Conservation (phyloP, 2,797 vertebrate species). For the Carapus acus region DNA sequence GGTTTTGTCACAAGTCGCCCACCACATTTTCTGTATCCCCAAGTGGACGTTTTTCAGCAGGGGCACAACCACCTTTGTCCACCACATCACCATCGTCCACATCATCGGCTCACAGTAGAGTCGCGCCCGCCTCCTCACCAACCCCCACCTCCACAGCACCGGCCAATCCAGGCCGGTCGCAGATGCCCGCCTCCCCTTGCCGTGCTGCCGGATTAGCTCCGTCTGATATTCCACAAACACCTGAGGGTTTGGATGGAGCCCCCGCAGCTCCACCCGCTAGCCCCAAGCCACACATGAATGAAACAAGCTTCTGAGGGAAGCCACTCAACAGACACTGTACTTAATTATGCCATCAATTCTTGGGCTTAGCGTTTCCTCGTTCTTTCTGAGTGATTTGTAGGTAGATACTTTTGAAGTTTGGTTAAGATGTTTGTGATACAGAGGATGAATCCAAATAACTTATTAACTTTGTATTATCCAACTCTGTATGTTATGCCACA, state of each 20-base stretch:
- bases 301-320: constrained; percentile 88
- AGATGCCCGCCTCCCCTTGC: constrained; percentile 34
- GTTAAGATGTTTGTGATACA: too few species aligned
- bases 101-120: neutral
- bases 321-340: too few species aligned
- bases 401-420: too few species aligned
- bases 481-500: neutral
- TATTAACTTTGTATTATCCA: too few species aligned
- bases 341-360: too few species aligned
- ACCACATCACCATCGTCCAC: constrained; percentile 19
- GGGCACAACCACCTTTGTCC: constrained; percentile 3
- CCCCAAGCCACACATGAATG: constrained; percentile 78
- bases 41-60: constrained; percentile 17
- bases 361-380: too few species aligned
- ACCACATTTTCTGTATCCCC: constrained; percentile 50
- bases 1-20: constrained; percentile 54
- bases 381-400: too few species aligned
- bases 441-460: too few species aligned
- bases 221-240: constrained; percentile 27
- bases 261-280: constrained; percentile 42
- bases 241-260: constrained; percentile 34
- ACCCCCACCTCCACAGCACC: constrained; percentile 30
- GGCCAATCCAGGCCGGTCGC: constrained; percentile 45
- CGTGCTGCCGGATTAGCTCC: constrained; percentile 15
- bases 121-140: constrained; percentile 18